Conservation (phyloP, 2,113 vertebrate species). For the Gila orcuttii region DNA sequence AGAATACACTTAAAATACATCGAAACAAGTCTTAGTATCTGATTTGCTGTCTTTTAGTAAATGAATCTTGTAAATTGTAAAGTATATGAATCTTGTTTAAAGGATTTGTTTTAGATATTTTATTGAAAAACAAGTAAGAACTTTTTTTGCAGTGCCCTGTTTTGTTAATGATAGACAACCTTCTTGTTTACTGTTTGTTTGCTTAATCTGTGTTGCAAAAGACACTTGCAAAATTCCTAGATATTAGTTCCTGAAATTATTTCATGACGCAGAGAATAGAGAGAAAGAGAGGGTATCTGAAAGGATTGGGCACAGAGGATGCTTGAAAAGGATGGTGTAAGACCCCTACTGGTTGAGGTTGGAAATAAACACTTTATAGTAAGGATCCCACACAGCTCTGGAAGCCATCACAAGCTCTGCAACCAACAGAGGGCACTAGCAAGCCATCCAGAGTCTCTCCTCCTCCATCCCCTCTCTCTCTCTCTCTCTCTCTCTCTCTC, state of each 20-base stretch:
- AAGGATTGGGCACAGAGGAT: background rate
- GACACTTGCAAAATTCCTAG: background rate
- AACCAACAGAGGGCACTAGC: constrained; percentile 62
- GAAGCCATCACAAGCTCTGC: background rate
- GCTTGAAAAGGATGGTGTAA: background rate
- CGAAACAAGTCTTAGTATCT: background rate
- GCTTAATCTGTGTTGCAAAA: background rate
- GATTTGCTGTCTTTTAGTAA: background rate
- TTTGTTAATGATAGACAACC: background rate
- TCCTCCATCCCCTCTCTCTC: background rate
- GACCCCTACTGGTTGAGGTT: constrained; percentile 42
- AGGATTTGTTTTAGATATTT: background rate
- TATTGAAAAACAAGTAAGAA: background rate
- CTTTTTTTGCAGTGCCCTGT: too few species aligned
- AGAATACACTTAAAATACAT: background rate
- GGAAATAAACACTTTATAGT: constrained; percentile 1
- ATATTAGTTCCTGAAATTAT: background rate
- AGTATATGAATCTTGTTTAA: background rate
- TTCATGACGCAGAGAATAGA: background rate
- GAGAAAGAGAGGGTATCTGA: constrained; percentile 2
- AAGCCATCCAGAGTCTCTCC: constrained; percentile 3
- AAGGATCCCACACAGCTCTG: background rate
- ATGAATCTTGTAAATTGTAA: too few species aligned
- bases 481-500: background rate
- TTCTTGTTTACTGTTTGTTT: background rate